phyloP scores from a whole-genome alignment of 2,888 invertebrate genomes.

The Heteromurus nitidus region DNA sequence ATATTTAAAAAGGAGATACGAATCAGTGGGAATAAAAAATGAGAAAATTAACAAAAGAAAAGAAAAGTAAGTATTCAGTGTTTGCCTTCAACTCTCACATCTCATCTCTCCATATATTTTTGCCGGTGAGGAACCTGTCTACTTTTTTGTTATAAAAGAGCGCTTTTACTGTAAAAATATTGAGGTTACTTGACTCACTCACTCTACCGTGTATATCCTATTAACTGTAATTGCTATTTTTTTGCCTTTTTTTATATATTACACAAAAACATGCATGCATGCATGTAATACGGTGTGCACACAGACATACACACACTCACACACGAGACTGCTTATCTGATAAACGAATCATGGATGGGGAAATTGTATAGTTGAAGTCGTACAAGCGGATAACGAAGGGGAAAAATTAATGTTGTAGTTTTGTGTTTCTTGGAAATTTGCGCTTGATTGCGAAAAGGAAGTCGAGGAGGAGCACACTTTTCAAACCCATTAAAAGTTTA shows the following conservation, averaged over 20 bases:
- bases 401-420: neutral
- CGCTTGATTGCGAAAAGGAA: neutral
- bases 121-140: too few relatives aligned
- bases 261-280: too few relatives aligned
- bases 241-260: too few relatives aligned
- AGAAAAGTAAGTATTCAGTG: slow-evolving; percentile 13
- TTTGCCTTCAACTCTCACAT: too few relatives aligned
- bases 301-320: too few relatives aligned
- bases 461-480: neutral
- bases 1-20: neutral
- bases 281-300: neutral
- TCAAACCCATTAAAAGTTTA: neutral
- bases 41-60: slow-evolving; percentile 11
- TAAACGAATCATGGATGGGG: neutral
- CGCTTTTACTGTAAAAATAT: too few relatives aligned
- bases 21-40: neutral
- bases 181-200: too few relatives aligned
- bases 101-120: too few relatives aligned
- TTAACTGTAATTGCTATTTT: too few relatives aligned
- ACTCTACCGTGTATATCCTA: too few relatives aligned
- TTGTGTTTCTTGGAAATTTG: neutral
- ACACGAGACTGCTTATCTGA: too few relatives aligned
- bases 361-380: neutral
- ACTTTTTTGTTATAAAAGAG: too few relatives aligned
- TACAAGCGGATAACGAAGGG: neutral